phyloP scores from a whole-genome alignment of 1,140 invertebrate species.

The Camponotus floridanus region DNA sequence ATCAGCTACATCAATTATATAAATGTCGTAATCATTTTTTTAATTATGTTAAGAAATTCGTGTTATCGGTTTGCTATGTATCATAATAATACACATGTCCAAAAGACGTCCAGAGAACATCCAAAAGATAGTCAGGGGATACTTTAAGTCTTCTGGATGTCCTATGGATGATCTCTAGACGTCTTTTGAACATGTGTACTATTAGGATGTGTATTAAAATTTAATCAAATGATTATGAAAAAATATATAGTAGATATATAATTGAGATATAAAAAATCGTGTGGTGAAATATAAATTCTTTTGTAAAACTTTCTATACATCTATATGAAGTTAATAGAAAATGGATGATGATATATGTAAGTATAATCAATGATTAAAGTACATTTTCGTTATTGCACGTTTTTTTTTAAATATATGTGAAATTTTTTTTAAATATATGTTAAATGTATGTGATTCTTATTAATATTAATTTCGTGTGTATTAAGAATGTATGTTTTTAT shows the following conservation, averaged over 20 bases:
- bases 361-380: constrained; percentile 33
- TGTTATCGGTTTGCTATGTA: background rate
- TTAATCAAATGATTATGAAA: background rate
- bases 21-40: constrained; percentile 1
- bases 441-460: background rate
- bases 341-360: constrained; percentile 72
- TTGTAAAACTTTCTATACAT: background rate
- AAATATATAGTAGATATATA: background rate
- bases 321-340: constrained; percentile 2
- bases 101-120: too few species aligned
- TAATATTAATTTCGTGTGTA: background rate
- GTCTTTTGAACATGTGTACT: too few species aligned
- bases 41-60: background rate
- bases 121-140: too few species aligned
- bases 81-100: too few species aligned
- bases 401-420: background rate
- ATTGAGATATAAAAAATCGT: constrained; percentile 14
- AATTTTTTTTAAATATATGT: background rate
- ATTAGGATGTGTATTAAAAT: background rate
- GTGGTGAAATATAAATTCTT: background rate
- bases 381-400: background rate
- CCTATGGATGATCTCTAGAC: too few species aligned
- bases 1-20: background rate
- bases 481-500: background rate
- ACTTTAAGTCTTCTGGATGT: too few species aligned